A percentile compares a stretch with the other conserved stretches of the same genome.
phyloP scores from a whole-genome alignment of 1,140 invertebrate genomes.

The Octopus bimaculoides region DNA sequence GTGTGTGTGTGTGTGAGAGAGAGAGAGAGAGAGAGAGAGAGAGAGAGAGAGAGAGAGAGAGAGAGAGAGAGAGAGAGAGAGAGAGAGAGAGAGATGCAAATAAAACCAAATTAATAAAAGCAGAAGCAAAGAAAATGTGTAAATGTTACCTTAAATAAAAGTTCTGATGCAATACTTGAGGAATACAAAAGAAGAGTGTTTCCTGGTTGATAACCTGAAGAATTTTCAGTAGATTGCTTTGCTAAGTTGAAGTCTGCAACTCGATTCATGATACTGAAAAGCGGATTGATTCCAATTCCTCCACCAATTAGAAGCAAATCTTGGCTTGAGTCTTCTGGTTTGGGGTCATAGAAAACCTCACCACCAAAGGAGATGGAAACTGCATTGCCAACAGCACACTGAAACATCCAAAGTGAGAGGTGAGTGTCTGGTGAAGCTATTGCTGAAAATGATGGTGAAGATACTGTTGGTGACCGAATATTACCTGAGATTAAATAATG shows the following conservation, averaged over 20 bases:
- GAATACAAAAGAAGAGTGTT: conserved; percentile 46
- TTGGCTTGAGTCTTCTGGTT: conserved; percentile 13
- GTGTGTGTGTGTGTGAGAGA: too few relatives aligned
- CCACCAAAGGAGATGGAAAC: conserved; percentile 51
- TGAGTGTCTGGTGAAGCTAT: not conserved
- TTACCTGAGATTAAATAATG: not conserved
- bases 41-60: too few relatives aligned
- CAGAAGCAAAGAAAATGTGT: too few relatives aligned
- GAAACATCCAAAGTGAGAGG: conserved; percentile 14
- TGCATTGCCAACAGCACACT: conserved; percentile 47
- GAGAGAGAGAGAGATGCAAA: too few relatives aligned
- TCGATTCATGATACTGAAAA: conserved; percentile 52
- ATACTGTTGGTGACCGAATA: not conserved
- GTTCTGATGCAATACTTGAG: conserved; percentile 45
- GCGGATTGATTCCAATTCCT: conserved; percentile 57
- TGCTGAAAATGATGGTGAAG: not conserved
- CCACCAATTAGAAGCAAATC: conserved; percentile 56
- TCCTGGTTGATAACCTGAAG: conserved; percentile 9
- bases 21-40: too few relatives aligned
- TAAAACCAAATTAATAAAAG: too few relatives aligned
- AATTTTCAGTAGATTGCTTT: conserved; percentile 15
- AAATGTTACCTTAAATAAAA: conserved; percentile 49
- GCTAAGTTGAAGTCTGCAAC: conserved; percentile 31
- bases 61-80: too few relatives aligned
- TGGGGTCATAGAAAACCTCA: conserved; percentile 50